Conservation (phyloP, 2,113 vertebrate genomes). For the Pteropus alecto region DNA sequence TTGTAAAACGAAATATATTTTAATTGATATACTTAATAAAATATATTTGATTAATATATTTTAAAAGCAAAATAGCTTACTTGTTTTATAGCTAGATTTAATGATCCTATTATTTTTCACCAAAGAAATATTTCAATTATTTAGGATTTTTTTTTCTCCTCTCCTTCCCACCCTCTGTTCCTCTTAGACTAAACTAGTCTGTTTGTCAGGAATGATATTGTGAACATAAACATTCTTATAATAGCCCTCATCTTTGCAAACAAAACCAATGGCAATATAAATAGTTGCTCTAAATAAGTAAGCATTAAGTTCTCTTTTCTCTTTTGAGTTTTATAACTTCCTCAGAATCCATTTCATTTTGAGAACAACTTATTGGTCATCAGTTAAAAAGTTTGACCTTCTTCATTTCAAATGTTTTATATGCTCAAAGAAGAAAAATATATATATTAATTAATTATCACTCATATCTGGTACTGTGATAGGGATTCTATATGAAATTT, state of each 20-base stretch:
- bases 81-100: background rate
- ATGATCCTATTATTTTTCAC: background rate
- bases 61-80: background rate
- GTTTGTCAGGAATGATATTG: background rate
- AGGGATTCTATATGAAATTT: constrained; percentile 31
- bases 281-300: background rate
- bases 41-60: background rate
- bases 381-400: constrained; percentile 42
- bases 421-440: constrained; percentile 21
- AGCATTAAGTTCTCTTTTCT: background rate
- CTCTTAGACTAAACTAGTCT: background rate
- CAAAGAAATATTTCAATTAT: background rate
- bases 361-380: background rate
- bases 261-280: background rate
- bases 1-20: background rate
- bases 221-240: constrained; percentile 3
- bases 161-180: background rate
- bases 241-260: background rate
- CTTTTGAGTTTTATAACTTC: constrained; percentile 1
- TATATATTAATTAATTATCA: constrained; percentile 13
- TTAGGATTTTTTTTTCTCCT: background rate
- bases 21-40: background rate
- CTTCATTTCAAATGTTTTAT: constrained; percentile 41
- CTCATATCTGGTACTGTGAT: constrained; percentile 1
- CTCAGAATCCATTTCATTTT: background rate